Evolutionary conservation across 2,888 invertebrate species (phyloP).

Genomic region (Bombylius major): DNA sequence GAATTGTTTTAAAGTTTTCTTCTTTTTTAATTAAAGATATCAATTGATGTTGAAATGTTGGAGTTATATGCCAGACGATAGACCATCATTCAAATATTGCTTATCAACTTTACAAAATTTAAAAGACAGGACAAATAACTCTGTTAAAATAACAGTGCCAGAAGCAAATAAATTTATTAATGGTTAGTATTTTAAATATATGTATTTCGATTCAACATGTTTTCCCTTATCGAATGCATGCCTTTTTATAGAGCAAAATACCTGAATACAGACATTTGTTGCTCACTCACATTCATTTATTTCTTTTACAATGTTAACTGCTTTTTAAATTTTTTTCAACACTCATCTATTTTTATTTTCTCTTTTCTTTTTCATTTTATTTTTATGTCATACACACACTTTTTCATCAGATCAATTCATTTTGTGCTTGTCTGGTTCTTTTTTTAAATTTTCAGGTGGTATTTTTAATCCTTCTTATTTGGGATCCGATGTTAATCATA

Average conservation of each 20-base stretch:
- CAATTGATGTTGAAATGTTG: constrained; percentile 79
- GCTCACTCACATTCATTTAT: neutral
- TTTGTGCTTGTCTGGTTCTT: constrained; percentile 18
- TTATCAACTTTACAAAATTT: constrained; percentile 46
- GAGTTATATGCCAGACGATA: constrained; percentile 66
- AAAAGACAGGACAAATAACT: constrained; percentile 16
- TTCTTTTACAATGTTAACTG: neutral
- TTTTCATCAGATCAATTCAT: constrained; percentile 7
- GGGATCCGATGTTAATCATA: constrained; percentile 53
- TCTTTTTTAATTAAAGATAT: constrained; percentile 45
- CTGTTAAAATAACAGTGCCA: constrained; percentile 11
- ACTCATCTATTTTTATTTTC: neutral
- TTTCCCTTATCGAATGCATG: neutral
- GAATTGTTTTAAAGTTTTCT: neutral
- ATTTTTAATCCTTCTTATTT: constrained; percentile 69
- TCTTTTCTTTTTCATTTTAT: neutral
- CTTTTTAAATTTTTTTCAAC: neutral
- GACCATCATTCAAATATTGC: constrained; percentile 80
- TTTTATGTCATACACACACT: neutral
- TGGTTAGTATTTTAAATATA: constrained; percentile 8
- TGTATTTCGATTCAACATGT: neutral
- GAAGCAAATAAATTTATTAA: constrained; percentile 10
- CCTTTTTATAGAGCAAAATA: neutral
- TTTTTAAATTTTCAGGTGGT: constrained; percentile 36
- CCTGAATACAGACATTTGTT: neutral